phyloP scores from a whole-genome alignment of 2,797 vertebrate species.

The Graptemys geographica region DNA sequence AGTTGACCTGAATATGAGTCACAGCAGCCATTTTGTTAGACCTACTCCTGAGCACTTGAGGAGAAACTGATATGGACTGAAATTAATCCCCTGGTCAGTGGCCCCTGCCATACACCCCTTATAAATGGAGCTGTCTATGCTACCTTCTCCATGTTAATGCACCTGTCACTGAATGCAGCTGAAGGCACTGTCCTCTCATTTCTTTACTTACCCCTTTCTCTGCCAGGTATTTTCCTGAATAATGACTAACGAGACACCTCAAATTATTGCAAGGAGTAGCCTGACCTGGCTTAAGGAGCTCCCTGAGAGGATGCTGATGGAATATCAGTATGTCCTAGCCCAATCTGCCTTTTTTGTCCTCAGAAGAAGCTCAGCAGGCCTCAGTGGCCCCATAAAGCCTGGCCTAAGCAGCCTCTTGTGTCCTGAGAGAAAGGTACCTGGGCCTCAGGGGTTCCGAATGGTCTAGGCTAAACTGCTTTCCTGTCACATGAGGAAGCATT shows the following conservation, averaged over 20 bases:
- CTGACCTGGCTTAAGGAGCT: not conserved
- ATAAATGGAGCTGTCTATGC: not conserved
- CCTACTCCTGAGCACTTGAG: not conserved
- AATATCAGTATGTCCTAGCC: not conserved
- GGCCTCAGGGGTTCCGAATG: not conserved
- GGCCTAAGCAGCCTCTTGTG: not conserved
- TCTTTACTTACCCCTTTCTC: not conserved
- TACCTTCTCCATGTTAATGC: not conserved
- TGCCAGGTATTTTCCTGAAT: not conserved
- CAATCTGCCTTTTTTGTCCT: not conserved
- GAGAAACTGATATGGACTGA: not conserved
- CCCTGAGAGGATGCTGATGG: not conserved
- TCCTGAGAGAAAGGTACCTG: not conserved
- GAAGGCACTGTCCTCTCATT: not conserved
- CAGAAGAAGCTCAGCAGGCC: not conserved
- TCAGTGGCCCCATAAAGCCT: not conserved
- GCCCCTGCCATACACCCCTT: not conserved
- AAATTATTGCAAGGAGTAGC: rapidly evolving
- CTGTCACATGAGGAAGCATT: not conserved
- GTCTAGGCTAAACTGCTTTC: not conserved
- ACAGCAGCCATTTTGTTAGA: not conserved
- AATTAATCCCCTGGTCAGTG: not conserved
- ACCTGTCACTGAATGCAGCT: not conserved
- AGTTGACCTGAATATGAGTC: not conserved
- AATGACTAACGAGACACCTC: not conserved